Base-by-base conservation (phyloP, 2,797 vertebrate species). In the Sciaenops ocellatus region DNA sequence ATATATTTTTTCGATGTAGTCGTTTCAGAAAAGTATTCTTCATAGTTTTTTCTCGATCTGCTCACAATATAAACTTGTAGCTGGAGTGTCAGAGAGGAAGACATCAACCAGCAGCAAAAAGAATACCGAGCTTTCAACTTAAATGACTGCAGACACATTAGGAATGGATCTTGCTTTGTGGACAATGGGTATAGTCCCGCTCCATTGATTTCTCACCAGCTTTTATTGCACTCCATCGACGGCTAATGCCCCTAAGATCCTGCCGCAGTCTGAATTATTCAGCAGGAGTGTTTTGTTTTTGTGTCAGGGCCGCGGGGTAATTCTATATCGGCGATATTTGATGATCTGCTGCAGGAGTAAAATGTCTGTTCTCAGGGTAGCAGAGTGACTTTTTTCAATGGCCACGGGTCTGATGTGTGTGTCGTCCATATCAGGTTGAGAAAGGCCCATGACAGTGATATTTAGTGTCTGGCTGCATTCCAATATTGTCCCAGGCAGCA, bases 241-340 rank as follows among this genome's bases (percentile, higher is more conserved):
- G 78, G 84, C 90, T 93, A 93, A 91, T 93, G 93, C 87, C 89
- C 86, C 89, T 86, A 88, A 92, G 91, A 92, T 94, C 93, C 91
- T 92, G 84, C 91, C 75, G 60, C 87, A 81, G 75, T 80, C 90
- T 95, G 91, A 93, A 95, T 95, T 92, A 95, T 95, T 95, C 92
- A 95, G 90, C 87, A 87, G 83, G 76, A 90, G 91, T 85, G 88
- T 91, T 94, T 94, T 92, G 94, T 92, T 94, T 94, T 92, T 86
- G 89, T 94, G 91, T 94, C 93, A 91, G 84, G 84, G 88, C 90
- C 63, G 73, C 61, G 12, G 80, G 83, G 90, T 94, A 93, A 94
- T 90, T 91, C 88, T 87, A 93, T 90, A 95, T 91, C 73, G 46
- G 24, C 38, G 85, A 89, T 92, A 90, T 89, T 90, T 88, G 92